Evolutionary conservation across 2,113 vertebrate species (phyloP).

Genomic region (Balaenoptera acutorostrata): DNA sequence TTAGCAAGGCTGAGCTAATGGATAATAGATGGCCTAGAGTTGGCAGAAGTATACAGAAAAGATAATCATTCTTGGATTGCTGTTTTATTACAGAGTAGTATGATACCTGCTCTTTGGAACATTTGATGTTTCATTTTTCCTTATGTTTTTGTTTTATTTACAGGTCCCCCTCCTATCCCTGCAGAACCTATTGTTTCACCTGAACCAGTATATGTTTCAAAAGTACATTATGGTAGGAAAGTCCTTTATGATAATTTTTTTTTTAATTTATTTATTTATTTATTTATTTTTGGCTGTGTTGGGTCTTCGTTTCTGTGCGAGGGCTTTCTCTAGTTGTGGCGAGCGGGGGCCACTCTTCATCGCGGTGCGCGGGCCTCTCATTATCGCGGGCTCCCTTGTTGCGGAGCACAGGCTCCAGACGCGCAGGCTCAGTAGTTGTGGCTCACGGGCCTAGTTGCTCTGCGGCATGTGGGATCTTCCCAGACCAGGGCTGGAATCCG

Average conservation of each 20-base stretch:
- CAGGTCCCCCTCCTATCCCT: conserved; percentile 75
- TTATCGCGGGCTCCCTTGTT: no score
- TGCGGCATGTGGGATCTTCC: no score
- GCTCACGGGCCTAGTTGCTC: no score
- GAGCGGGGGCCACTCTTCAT: no score
- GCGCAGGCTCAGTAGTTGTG: no score
- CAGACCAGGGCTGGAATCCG: no score
- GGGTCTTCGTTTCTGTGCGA: no score
- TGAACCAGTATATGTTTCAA: conserved; percentile 60
- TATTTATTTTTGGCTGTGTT: no score
- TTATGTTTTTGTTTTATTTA: conserved; percentile 46
- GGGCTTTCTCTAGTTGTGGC: no score
- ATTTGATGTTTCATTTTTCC: background rate
- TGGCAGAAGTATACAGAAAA: background rate
- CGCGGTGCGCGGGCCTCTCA: no score
- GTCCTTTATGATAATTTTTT: background rate
- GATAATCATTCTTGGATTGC: background rate
- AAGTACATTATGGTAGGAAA: conserved; percentile 82
- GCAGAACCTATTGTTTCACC: conserved; percentile 69
- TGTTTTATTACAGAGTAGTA: background rate
- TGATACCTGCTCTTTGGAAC: background rate
- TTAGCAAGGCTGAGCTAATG: background rate
- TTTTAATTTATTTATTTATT: no score
- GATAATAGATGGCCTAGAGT: background rate
- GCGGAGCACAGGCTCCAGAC: no score